Conservation (phyloP, 2,888 invertebrate species). For the Mallateleia sp. region DNA sequence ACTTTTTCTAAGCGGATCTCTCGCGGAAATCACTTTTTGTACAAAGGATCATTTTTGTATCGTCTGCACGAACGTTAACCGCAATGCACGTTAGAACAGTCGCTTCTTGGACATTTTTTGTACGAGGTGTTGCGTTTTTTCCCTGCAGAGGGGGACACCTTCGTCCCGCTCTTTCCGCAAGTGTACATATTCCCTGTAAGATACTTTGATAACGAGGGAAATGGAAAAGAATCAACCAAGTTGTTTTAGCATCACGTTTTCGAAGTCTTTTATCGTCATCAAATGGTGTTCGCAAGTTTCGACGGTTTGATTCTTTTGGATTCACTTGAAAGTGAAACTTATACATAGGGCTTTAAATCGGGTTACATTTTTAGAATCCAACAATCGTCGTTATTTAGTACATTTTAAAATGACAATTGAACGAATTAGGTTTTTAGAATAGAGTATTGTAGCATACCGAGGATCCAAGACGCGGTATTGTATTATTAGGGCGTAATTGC, state of each 20-base stretch:
- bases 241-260: neutral
- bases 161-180: too few relatives aligned
- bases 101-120: neutral
- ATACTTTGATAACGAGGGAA: neutral
- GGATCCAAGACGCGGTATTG: neutral
- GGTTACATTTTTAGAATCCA: neutral
- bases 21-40: conserved; percentile 46
- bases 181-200: too few relatives aligned
- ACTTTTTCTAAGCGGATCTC: conserved; percentile 39
- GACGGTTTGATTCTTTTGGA: too few relatives aligned
- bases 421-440: too few relatives aligned
- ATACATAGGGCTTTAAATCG: too few relatives aligned
- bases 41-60: conserved; percentile 44
- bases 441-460: too few relatives aligned
- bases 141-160: too few relatives aligned
- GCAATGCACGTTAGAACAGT: conserved; percentile 32
- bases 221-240: neutral
- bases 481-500: conserved; percentile 13
- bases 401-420: too few relatives aligned
- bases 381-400: too few relatives aligned
- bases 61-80: conserved; percentile 23
- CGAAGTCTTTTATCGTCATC: conserved; percentile 4
- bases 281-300: too few relatives aligned
- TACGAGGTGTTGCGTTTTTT: neutral
- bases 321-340: neutral